Evolutionary conservation across 2,888 invertebrate genomes (phyloP), one percentile per base, ranked within the genome.

Genomic region (Lasioglossum zephyrum): DNA sequence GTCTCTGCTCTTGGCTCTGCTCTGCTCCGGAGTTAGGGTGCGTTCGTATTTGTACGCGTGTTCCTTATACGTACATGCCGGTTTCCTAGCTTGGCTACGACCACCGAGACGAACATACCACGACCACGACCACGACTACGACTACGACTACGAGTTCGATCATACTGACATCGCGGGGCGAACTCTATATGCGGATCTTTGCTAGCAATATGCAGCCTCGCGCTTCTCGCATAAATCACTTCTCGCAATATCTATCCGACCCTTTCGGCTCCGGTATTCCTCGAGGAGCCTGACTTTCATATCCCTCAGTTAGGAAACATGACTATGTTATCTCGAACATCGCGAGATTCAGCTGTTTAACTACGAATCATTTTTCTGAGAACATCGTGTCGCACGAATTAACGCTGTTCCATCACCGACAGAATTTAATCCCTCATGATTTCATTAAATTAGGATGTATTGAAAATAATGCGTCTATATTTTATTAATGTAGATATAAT

Each of bases 201-300:
- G 87, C 87, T 86, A 89, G 92, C 92, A 93, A 93, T 93, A 93
- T 94, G 93, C 91, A 92, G 92, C 92, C 91, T 90, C 91, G 92
- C 92, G 92, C 91, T 88, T 90, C 92, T 88, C 90, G 91, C 92
- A 93, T 94, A 94, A 94, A 94, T 94, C 94, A 94, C 92, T 93
- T 93, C 89, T 92, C 92, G 93, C 92, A 94, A 94, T 94, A 94
- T 93, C 90, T 93, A 93, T 92, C 92, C 92, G 89, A 87, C 66
- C 79, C 79, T 78, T 85, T 82, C 72, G 74, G 75, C 82, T 77
- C 79, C 78, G 81, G 87, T 90, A 90, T 92, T 86, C 79, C 87
- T 89, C 87, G 86, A 86, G 84, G 86, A 87, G 87, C 90, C 91
- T 90, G 89, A 91, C 91, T 91, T 91, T 91, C 88, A 87, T 89